phyloP scores from a whole-genome alignment of 2,113 vertebrate genomes.

The Protobothrops flavoviridis region DNA sequence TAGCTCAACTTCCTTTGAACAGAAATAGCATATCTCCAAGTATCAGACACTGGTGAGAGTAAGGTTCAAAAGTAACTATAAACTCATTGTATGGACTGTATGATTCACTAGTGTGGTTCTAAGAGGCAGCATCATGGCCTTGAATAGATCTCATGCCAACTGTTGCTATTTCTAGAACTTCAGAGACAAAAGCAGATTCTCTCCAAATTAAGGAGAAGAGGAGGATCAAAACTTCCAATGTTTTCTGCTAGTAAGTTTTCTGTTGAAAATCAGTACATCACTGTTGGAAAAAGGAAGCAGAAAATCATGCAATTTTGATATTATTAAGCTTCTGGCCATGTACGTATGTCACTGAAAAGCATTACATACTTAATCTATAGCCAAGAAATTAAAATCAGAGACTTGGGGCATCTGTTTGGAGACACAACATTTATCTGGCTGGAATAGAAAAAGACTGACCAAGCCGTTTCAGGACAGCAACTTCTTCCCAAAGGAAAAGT shows the following conservation, averaged over 20 bases:
- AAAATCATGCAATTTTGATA: background rate
- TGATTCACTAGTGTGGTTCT: background rate
- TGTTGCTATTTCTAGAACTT: background rate
- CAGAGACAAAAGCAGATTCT: background rate
- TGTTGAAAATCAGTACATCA: background rate
- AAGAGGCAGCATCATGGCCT: too few species aligned
- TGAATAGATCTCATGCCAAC: too few species aligned
- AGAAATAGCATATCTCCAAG: background rate
- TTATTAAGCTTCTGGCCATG: background rate
- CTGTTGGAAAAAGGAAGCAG: background rate
- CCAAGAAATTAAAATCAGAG: background rate
- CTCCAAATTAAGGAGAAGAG: background rate
- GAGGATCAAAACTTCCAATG: background rate
- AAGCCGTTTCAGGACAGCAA: background rate
- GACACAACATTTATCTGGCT: background rate
- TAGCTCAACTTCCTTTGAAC: background rate
- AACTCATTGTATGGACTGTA: background rate
- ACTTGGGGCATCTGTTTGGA: background rate
- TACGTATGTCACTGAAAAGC: background rate
- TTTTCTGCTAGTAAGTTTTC: background rate
- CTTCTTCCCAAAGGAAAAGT: background rate
- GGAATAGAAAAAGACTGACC: background rate
- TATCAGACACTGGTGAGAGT: background rate
- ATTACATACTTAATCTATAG: background rate
- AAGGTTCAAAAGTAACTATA: background rate